Percentiles rank a stretch among this genome's conserved stretches.
phyloP scores from a whole-genome alignment of 2,113 vertebrate genomes.

The Regulus satrapa region DNA sequence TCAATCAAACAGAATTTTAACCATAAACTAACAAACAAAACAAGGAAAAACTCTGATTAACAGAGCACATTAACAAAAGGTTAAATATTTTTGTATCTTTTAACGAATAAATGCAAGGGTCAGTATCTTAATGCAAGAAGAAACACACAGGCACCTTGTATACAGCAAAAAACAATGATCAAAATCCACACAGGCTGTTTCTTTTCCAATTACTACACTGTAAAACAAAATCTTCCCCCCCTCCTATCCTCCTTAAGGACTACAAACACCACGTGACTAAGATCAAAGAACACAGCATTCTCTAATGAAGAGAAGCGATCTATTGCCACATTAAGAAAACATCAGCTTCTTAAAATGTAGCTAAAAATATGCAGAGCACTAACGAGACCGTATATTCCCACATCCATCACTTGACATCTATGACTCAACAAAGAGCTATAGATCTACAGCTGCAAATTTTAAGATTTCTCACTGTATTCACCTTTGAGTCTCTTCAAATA shows the following conservation, averaged over 20 bases:
- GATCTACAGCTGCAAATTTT: not conserved
- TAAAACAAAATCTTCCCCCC: not conserved
- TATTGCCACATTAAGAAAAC: not conserved
- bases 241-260: not conserved
- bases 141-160: not conserved
- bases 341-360: not conserved
- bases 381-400: not conserved
- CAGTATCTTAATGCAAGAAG: not conserved
- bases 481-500: not conserved
- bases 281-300: not conserved
- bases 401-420: not conserved
- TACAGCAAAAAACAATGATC: not conserved
- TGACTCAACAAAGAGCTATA: not conserved
- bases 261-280: not conserved
- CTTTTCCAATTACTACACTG: not conserved
- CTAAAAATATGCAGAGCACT: not conserved
- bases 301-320: not conserved
- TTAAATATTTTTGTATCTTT: not conserved
- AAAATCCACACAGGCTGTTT: not conserved
- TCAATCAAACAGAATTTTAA: not conserved
- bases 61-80: not conserved
- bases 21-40: not conserved
- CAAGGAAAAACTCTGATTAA: not conserved
- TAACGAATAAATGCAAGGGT: not conserved
- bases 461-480: not conserved